A percentile compares a stretch with the other conserved stretches of the same genome.
Evolutionary conservation across 2,113 vertebrate species (phyloP).

Genomic region (Percina caprodes): DNA sequence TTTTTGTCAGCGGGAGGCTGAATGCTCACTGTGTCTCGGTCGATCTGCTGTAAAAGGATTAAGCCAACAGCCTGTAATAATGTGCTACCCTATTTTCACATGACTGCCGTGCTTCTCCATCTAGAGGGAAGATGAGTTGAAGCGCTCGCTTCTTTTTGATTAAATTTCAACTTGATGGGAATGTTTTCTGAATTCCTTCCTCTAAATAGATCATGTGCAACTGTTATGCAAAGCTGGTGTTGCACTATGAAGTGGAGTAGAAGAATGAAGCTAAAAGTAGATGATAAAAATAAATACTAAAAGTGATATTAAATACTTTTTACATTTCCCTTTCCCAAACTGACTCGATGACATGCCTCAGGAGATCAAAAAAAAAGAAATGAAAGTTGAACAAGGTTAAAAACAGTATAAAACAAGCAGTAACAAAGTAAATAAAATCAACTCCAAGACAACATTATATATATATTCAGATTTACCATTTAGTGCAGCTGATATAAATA

Average conservation of each 20-base stretch:
- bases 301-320: background rate
- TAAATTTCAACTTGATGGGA: constrained; percentile 57
- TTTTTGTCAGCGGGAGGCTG: constrained; percentile 38
- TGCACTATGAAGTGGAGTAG: background rate
- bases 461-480: background rate
- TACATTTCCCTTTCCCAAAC: background rate
- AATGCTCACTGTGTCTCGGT: constrained; percentile 69
- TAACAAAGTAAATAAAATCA: background rate
- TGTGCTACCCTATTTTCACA: constrained; percentile 77
- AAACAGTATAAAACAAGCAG: background rate
- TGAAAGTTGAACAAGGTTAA: background rate
- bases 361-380: too few relatives aligned
- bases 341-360: background rate
- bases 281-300: too few relatives aligned
- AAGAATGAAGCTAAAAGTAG: background rate
- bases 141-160: constrained; percentile 39
- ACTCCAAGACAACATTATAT: background rate
- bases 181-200: constrained; percentile 52
- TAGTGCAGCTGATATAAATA: background rate
- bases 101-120: constrained; percentile 67
- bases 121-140: constrained; percentile 53
- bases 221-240: background rate
- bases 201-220: constrained; percentile 30
- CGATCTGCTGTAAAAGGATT: constrained; percentile 81
- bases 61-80: constrained; percentile 80